Evolutionary conservation across 30 jellyfish, hydroid and myxozoan genomes (phyloP).

Genomic region (Turritopsis dohrnii): DNA sequence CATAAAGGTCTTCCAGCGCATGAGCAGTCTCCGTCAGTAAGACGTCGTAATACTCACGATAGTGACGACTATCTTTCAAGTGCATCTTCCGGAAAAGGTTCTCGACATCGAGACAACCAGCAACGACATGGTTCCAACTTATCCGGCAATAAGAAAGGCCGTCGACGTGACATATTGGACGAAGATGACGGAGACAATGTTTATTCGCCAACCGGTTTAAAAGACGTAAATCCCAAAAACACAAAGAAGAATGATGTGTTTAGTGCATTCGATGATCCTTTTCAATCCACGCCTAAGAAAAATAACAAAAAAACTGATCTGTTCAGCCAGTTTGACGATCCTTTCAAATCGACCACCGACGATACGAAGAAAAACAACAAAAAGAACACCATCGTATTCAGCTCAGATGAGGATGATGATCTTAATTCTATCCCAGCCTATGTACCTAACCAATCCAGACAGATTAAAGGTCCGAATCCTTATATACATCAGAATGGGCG

Average conservation of each 20-base stretch:
- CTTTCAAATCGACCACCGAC: background rate
- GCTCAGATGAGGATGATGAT: constrained; percentile 18
- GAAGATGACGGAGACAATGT: background rate
- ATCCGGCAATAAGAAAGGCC: constrained; percentile 17
- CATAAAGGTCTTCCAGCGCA: constrained; percentile 71
- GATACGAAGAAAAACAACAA: background rate
- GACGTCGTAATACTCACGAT: constrained; percentile 44
- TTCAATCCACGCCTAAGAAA: background rate
- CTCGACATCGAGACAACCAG: constrained; percentile 1
- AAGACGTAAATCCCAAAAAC: background rate
- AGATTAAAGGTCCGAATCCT: background rate
- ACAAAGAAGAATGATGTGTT: background rate
- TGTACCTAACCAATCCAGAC: background rate
- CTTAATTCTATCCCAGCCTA: background rate
- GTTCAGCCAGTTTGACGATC: background rate
- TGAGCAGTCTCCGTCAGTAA: constrained; percentile 13
- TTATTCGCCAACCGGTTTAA: constrained; percentile 6
- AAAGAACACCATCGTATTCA: background rate
- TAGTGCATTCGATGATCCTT: constrained; percentile 28
- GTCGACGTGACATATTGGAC: constrained; percentile 6
- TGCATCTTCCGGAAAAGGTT: background rate
- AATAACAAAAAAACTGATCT: background rate
- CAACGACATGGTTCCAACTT: background rate
- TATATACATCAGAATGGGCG: background rate
- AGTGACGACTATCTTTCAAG: background rate